A percentile compares a stretch with the other conserved stretches of the same genome.
Evolutionary conservation across 2,797 vertebrate species (phyloP).

Genomic region (Chanos chanos): DNA sequence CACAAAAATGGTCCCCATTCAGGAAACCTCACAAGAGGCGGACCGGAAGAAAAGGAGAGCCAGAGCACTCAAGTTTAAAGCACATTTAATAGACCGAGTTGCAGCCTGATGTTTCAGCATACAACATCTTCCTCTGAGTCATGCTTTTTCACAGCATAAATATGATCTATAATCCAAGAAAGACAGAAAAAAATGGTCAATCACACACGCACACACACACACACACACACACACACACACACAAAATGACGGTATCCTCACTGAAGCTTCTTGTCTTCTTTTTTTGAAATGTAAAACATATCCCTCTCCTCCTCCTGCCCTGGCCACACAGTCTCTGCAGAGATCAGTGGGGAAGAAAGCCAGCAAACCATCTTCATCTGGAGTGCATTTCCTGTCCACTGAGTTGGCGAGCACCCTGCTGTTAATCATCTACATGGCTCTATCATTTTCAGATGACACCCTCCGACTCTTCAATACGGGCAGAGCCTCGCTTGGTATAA

Average conservation of each 20-base stretch:
- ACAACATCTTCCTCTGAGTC: too few relatives aligned
- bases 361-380: slow-evolving; percentile 58
- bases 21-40: too few relatives aligned
- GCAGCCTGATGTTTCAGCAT: too few relatives aligned
- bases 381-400: slow-evolving; percentile 57
- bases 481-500: neutral
- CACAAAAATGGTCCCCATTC: too few relatives aligned
- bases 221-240: neutral
- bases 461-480: neutral
- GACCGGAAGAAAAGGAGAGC: too few relatives aligned
- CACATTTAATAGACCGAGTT: too few relatives aligned
- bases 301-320: slow-evolving; percentile 12
- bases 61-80: too few relatives aligned
- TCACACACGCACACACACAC: neutral
- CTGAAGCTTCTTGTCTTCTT: neutral
- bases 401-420: slow-evolving; percentile 36
- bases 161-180: too few relatives aligned
- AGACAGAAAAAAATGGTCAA: neutral
- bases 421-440: slow-evolving; percentile 43
- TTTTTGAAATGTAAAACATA: neutral
- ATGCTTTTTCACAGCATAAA: too few relatives aligned
- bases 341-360: slow-evolving; percentile 9
- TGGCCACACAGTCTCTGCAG: slow-evolving; percentile 5
- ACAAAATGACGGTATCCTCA: neutral
- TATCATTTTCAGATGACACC: slow-evolving; percentile 9